phyloP scores from a whole-genome alignment of 2,888 invertebrate genomes.

The Lithophane leautieri region DNA sequence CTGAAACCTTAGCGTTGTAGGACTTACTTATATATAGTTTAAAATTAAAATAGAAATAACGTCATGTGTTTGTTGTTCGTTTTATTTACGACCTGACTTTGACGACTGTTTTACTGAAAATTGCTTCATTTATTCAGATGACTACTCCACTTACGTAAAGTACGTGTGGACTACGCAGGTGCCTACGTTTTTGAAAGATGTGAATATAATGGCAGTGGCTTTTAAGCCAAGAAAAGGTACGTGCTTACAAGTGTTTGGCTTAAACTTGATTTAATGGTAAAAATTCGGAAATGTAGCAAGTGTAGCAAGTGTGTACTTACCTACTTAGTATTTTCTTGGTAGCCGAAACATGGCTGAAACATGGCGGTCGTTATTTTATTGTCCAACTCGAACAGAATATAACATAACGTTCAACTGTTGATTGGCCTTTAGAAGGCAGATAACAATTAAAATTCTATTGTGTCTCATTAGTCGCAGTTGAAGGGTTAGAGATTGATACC shows the following conservation, averaged over 20 bases:
- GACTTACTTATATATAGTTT: conserved; percentile 38
- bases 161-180: background rate
- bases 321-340: background rate
- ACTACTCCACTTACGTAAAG: conserved; percentile 13
- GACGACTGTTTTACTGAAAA: conserved; percentile 50
- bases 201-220: background rate
- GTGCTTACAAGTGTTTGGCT: background rate
- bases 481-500: too few relatives aligned
- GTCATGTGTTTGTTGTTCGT: conserved; percentile 49
- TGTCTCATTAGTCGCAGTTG: too few relatives aligned
- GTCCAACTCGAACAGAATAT: background rate
- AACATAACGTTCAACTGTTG: too few relatives aligned
- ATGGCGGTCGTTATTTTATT: background rate
- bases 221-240: background rate
- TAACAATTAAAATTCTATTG: too few relatives aligned
- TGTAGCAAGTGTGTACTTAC: too few relatives aligned
- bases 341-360: too few relatives aligned
- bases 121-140: conserved; percentile 46
- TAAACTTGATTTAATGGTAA: background rate
- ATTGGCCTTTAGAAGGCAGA: too few relatives aligned
- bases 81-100: conserved; percentile 57
- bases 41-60: conserved; percentile 56
- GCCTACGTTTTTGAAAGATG: background rate
- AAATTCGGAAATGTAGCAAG: background rate
- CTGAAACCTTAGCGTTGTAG: background rate